Conservation (phyloP, 2,113 vertebrate species). For the Rhabdomys dilectus region DNA sequence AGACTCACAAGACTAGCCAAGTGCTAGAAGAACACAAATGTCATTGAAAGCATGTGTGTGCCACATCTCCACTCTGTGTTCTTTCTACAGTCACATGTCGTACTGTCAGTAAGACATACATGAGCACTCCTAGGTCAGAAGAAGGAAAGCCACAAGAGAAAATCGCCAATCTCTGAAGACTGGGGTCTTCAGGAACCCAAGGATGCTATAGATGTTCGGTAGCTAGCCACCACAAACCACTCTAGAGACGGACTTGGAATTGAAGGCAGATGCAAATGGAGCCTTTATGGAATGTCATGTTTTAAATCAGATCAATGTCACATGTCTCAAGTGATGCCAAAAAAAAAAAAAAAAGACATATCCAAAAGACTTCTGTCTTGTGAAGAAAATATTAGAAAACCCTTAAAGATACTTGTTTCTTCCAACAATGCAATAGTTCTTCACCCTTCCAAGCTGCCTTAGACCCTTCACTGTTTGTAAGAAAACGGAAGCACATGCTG, state of each 20-base stretch:
- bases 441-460: not conserved
- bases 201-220: not conserved
- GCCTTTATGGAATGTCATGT: not conserved
- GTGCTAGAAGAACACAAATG: not conserved
- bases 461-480: not conserved
- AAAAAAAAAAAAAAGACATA: not conserved
- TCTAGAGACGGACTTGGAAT: not conserved
- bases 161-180: not conserved
- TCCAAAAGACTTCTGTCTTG: not conserved
- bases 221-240: not conserved
- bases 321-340: not conserved
- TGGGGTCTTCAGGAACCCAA: not conserved
- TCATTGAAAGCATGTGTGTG: not conserved
- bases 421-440: not conserved
- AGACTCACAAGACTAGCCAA: conserved; percentile 17
- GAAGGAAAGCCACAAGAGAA: not conserved
- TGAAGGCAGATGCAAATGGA: not conserved
- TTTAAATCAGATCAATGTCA: conserved; percentile 14
- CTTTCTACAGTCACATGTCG: not conserved
- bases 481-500: not conserved
- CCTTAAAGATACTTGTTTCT: not conserved
- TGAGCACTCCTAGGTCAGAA: not conserved
- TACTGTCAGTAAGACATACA: not conserved
- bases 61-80: not conserved
- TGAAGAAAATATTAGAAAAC: not conserved